phyloP scores from a whole-genome alignment of 2,797 vertebrate species.

The Phataginus tetradactyla region DNA sequence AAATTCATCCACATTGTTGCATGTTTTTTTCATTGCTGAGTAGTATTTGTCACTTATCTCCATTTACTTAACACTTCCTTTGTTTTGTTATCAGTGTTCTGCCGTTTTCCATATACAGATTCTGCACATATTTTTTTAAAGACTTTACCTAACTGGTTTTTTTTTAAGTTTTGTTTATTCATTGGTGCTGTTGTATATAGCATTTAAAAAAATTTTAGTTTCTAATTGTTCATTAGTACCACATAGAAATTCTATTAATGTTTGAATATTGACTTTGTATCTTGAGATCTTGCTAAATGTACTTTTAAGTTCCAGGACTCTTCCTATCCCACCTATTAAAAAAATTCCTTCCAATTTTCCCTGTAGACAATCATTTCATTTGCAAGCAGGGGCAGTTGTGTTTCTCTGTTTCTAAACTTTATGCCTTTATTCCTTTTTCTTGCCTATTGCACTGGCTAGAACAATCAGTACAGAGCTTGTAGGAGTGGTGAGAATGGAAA shows the following conservation, averaged over 20 bases:
- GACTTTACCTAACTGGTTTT: background rate
- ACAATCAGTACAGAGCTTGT: background rate
- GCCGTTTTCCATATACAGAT: background rate
- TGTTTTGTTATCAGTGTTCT: background rate
- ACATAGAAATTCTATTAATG: background rate
- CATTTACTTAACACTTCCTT: background rate
- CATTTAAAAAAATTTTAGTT: background rate
- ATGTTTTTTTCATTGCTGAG: background rate
- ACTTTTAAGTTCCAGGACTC: background rate
- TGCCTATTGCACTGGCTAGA: background rate
- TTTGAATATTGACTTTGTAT: background rate
- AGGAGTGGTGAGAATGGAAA: background rate
- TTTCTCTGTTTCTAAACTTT: background rate
- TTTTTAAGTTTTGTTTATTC: background rate
- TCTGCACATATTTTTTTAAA: background rate
- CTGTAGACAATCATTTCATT: background rate
- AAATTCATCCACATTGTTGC: background rate
- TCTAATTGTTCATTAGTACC: background rate
- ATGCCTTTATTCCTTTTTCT: background rate
- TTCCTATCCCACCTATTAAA: background rate
- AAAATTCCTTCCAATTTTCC: background rate
- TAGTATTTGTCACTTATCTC: background rate
- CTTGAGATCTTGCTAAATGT: background rate
- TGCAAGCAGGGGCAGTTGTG: background rate
- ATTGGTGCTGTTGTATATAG: background rate